These are phyloP conservation scores for Pterostichus madidus DNA, from an alignment of 2,888 invertebrate species.

Conservation along the genomic window DNA sequence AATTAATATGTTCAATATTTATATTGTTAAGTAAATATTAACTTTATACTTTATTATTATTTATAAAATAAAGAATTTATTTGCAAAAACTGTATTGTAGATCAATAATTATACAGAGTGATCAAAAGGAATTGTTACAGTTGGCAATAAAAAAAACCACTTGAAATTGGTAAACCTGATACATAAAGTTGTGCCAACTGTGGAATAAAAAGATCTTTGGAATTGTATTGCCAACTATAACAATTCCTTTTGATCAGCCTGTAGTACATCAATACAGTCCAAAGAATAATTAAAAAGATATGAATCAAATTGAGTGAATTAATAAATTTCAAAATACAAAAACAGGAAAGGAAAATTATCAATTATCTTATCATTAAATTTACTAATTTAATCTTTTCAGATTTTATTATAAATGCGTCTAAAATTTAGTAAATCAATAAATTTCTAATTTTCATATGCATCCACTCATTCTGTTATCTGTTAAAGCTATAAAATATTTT, in stretches of 20 bases:
- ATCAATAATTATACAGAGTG: too few species aligned
- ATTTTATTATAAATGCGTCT: neutral
- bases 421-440: neutral
- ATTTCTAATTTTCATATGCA: slow-evolving; percentile 12
- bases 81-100: neutral
- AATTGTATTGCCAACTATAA: too few species aligned
- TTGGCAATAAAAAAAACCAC: too few species aligned
- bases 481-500: neutral
- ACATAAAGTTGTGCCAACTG: too few species aligned
- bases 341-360: slow-evolving; percentile 20
- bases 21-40: neutral
- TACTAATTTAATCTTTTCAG: neutral
- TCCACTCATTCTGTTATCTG: neutral
- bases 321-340: neutral
- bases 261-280: neutral
- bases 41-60: neutral
- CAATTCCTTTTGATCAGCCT: too few species aligned
- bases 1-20: neutral
- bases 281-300: neutral
- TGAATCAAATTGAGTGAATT: too few species aligned
- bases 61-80: neutral
- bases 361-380: slow-evolving; percentile 23
- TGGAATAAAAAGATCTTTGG: too few species aligned
- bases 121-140: too few species aligned
- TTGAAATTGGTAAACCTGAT: too few species aligned